Evolutionary conservation across 2,113 vertebrate species (phyloP).

Genomic region (Pelmatolapia mariae): DNA sequence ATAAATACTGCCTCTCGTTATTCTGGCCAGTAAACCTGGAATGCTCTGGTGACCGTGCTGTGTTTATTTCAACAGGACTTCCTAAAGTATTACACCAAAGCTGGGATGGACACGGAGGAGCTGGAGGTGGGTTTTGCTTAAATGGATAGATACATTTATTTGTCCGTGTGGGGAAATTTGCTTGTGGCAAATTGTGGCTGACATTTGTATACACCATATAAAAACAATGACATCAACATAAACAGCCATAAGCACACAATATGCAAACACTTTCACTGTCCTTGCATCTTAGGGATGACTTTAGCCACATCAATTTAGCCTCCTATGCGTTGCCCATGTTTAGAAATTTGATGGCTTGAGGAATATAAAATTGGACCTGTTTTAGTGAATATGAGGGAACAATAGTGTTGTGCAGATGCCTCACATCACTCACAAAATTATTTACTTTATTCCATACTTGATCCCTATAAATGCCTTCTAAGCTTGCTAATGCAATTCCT

Average conservation of each 20-base stretch:
- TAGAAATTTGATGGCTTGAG: not conserved
- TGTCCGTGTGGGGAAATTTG: not conserved
- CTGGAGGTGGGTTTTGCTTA: slow-evolving; percentile 70
- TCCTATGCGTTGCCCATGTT: rapidly evolving
- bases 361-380: not conserved
- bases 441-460: not conserved
- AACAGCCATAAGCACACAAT: not conserved
- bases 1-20: slow-evolving; percentile 36
- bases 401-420: not conserved
- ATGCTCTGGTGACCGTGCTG: slow-evolving; percentile 44
- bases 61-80: slow-evolving; percentile 81
- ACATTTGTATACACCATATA: not conserved
- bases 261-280: not conserved
- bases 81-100: slow-evolving; percentile 86
- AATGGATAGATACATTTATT: not conserved
- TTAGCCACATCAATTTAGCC: not conserved
- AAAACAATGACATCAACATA: not conserved
- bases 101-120: slow-evolving; percentile 81
- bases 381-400: rapidly evolving
- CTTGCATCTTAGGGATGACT: not conserved
- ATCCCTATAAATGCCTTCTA: not conserved
- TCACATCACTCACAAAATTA: not conserved
- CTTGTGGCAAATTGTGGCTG: not conserved
- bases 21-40: slow-evolving; percentile 14
- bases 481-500: not conserved